These are phyloP conservation scores for Phalacrocorax pelagicus DNA, from an alignment of 2,113 vertebrate species.

Conservation along the genomic window DNA sequence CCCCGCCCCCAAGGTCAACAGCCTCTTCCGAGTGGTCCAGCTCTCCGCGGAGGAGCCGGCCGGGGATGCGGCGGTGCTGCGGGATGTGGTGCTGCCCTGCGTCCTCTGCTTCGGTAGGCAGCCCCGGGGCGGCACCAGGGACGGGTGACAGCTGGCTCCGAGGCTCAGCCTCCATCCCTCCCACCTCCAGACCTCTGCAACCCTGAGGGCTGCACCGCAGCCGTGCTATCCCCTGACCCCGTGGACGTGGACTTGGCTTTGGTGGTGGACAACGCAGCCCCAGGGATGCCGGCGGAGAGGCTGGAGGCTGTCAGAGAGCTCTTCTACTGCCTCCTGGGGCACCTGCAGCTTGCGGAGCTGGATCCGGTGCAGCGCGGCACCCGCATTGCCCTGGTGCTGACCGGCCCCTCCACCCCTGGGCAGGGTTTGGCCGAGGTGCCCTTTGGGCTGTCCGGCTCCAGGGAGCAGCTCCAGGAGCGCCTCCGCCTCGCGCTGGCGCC, in stretches of 20 bases:
- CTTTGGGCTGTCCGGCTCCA: accelerated
- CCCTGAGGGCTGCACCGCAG: not conserved
- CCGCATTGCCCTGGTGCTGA: not conserved
- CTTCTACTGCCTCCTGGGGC: not conserved
- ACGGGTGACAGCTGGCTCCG: accelerated
- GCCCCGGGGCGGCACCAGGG: not conserved
- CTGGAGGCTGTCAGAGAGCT: not conserved
- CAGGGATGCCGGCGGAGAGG: not conserved
- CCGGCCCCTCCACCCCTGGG: accelerated
- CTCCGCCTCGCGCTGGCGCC: not conserved
- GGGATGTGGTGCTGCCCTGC: not conserved
- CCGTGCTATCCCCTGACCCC: not conserved
- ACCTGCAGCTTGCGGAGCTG: not conserved
- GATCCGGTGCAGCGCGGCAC: not conserved
- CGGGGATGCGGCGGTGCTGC: not conserved
- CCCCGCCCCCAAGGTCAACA: not conserved
- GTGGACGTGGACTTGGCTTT: not conserved
- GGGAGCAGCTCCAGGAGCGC: not conserved
- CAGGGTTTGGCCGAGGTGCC: not conserved
- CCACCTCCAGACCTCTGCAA: not conserved
- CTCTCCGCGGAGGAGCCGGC: accelerated
- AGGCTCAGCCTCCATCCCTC: not conserved
- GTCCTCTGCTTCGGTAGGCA: not conserved
- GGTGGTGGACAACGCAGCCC: not conserved
- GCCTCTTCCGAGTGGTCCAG: not conserved